These are phyloP conservation scores for Eilema caniola DNA, from an alignment of 2,888 invertebrate species.

Conservation along the genomic window DNA sequence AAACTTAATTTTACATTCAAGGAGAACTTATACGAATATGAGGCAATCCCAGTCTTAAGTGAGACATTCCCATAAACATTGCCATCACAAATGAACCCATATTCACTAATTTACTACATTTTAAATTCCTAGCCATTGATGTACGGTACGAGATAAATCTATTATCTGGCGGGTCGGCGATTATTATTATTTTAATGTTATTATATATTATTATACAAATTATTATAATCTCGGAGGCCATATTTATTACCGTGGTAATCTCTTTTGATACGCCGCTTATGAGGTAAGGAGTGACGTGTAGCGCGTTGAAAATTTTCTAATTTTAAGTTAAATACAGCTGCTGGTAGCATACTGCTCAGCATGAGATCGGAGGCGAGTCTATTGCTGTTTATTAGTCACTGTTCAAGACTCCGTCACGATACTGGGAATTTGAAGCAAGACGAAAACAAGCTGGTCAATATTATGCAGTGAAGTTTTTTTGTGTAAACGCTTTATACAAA, in stretches of 20 bases:
- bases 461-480: too few relatives aligned
- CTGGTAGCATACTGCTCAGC: not conserved
- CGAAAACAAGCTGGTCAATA: too few relatives aligned
- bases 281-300: slow-evolving; percentile 49
- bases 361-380: not conserved
- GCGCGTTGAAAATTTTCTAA: slow-evolving; percentile 10
- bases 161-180: slow-evolving; percentile 72
- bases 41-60: slow-evolving; percentile 19
- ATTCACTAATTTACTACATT: slow-evolving; percentile 20
- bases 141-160: slow-evolving; percentile 77
- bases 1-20: not conserved
- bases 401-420: not conserved
- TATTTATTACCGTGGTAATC: slow-evolving; percentile 82
- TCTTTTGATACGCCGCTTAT: slow-evolving; percentile 82
- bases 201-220: slow-evolving; percentile 85
- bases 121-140: slow-evolving; percentile 55
- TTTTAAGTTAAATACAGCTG: not conserved
- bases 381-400: not conserved
- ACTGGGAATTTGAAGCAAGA: not conserved
- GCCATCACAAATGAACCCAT: not conserved
- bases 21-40: slow-evolving; percentile 3
- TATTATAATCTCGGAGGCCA: slow-evolving; percentile 81
- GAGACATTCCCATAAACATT: slow-evolving; percentile 14
- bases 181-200: slow-evolving; percentile 84
- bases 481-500: too few relatives aligned